Evolutionary conservation across 2,888 invertebrate species (phyloP), one percentile per base, ranked within the genome.

Genomic region (Girardia tigrina): DNA sequence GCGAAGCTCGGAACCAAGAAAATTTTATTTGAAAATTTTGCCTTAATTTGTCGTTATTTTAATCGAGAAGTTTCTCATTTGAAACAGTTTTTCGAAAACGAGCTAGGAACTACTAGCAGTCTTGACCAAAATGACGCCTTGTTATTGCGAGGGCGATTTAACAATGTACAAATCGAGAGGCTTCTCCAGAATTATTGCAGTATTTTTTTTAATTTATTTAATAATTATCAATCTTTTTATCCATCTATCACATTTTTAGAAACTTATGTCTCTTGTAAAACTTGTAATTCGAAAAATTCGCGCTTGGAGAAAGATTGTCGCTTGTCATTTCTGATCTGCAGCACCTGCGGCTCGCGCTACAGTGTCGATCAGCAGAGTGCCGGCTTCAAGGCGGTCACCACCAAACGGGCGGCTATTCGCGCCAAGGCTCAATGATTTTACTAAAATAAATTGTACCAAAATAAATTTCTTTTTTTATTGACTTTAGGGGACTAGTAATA

Each of bases 251-350:
- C n/a, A n/a, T n/a, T n/a, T 36, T 36, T 82, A 86, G 86, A 87
- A 83, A 98, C 98, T 88, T 99, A 98, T 86, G 98, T 99, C 71
- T 98, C 97, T 78, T 99, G 98, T 87, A 97, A 98, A 86, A 99
- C 98, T 75, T 98, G 98, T 87, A 90, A 94, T 80, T 97, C 97
- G 8, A 94, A 95, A 0, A 97, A 98, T 84, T 99, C 98, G 26
- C 92, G 94, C 81, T 87, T 98, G 78, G 95, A 97, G 86, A 98
- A 98, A 86, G 98, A 99, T 85, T 97, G 95, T 71, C 88, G 98
- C 82, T 88, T 98, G 80, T 97, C 95, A 88, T 99, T 99, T 89
- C 89, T 99, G 79, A 95, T 97, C 85, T 98, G 98, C 86, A 94
- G 95, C 87, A 92, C 92, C 0, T 98, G 98, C 86, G 95, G 97